Conservation (phyloP, 2,113 vertebrate species). For the Daubentonia madagascariensis region DNA sequence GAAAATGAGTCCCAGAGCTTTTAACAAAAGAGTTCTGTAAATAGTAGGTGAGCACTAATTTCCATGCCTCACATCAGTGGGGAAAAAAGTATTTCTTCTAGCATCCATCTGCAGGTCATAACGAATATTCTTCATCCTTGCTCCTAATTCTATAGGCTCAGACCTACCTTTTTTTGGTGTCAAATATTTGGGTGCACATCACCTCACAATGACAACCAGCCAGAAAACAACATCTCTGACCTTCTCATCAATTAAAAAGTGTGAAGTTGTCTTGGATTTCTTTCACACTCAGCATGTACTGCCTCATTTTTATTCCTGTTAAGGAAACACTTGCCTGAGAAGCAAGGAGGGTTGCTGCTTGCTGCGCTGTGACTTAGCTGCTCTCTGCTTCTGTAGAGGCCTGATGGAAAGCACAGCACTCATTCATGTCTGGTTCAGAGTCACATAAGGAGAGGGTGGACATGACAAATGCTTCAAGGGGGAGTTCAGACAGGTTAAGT, state of each 20-base stretch:
- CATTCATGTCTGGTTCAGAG: not conserved
- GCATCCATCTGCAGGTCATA: not conserved
- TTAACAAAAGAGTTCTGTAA: conserved; percentile 56
- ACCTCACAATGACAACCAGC: not conserved
- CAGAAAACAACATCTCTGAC: conserved; percentile 13
- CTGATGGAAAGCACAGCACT: not conserved
- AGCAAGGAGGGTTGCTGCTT: not conserved
- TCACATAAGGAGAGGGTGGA: not conserved
- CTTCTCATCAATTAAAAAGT: conserved; percentile 14
- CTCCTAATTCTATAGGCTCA: not conserved
- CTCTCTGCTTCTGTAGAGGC: not conserved
- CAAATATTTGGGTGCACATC: not conserved
- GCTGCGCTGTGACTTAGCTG: not conserved
- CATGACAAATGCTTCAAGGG: not conserved
- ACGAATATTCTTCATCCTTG: not conserved
- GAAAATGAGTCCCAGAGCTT: conserved; percentile 58
- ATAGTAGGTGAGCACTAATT: conserved; percentile 41
- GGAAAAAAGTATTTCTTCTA: not conserved
- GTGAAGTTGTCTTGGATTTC: not conserved
- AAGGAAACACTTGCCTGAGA: not conserved
- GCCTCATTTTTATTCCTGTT: conserved; percentile 11
- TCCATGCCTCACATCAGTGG: not conserved
- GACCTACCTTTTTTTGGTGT: not conserved
- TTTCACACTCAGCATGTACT: not conserved
- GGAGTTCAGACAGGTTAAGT: not conserved